Conservation (phyloP, 2,113 vertebrate species). For the Oncorhynchus kisutch region DNA sequence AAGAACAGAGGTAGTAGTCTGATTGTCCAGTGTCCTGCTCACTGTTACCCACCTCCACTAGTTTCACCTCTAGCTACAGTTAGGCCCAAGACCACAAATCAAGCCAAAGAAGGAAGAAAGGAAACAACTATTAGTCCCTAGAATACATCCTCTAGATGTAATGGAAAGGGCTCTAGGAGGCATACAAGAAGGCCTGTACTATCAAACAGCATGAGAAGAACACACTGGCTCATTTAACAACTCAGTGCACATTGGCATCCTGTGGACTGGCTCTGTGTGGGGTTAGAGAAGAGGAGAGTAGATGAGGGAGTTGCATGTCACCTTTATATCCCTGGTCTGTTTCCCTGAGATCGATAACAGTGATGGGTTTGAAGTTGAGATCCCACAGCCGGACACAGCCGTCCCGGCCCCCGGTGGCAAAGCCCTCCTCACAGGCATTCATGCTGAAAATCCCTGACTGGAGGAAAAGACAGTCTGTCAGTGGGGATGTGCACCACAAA, state of each 20-base stretch:
- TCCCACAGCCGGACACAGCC: conserved; percentile 98
- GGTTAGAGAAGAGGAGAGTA: no score
- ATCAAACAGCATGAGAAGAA: no score
- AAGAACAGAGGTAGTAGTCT: conserved; percentile 48
- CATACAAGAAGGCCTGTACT: not conserved
- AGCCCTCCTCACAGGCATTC: conserved; percentile 98
- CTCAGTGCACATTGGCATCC: conserved; percentile 12
- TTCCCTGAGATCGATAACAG: conserved; percentile 99
- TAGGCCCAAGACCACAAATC: conserved; percentile 53
- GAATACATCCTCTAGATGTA: not conserved
- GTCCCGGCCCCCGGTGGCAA: conserved; percentile 95
- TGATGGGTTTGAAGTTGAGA: conserved; percentile 99
- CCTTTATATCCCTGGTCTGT: conserved; percentile 99
- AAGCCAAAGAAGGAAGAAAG: conserved; percentile 35
- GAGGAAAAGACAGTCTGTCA: conserved; percentile 67
- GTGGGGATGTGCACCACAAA: conserved; percentile 51
- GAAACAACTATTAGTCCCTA: conserved; percentile 4
- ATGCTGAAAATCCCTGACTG: conserved; percentile 99
- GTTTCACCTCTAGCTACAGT: conserved; percentile 70
- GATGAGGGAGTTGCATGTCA: conserved; percentile 62
- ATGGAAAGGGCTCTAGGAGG: no score
- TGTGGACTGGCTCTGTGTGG: conserved; percentile 19
- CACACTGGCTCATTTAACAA: not conserved
- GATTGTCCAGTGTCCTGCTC: conserved; percentile 15
- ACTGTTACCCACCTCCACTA: conserved; percentile 66